phyloP scores from a whole-genome alignment of 1,140 invertebrate species.

The Schlechtendalia chinensis region DNA sequence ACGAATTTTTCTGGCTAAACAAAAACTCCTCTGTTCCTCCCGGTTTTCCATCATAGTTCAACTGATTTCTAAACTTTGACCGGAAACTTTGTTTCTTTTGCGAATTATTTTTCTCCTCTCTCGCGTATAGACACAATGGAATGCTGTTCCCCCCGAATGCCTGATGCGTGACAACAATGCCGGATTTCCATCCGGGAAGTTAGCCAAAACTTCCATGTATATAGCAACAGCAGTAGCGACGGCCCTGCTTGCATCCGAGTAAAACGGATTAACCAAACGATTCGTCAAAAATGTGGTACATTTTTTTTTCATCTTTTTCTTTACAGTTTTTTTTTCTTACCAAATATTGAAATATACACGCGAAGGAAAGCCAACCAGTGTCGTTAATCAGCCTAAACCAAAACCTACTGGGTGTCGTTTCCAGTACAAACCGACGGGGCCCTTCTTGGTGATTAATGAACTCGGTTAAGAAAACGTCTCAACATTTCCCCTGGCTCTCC shows the following conservation, averaged over 20 bases:
- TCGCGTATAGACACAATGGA: not conserved
- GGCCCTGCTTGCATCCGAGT: not conserved
- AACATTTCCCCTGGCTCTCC: not conserved
- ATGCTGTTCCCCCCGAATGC: conserved; percentile 34
- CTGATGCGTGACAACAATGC: conserved; percentile 40
- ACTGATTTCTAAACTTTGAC: conserved; percentile 44
- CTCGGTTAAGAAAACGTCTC: conserved; percentile 8
- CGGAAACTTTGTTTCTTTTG: conserved; percentile 36
- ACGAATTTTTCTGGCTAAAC: not conserved
- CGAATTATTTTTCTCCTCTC: conserved; percentile 22
- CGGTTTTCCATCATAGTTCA: conserved; percentile 14
- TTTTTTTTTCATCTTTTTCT: not conserved
- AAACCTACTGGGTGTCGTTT: conserved; percentile 47
- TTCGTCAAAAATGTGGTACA: conserved; percentile 23
- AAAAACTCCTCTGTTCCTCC: conserved; percentile 3
- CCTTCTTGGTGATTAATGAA: conserved; percentile 34
- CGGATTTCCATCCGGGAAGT: conserved; percentile 35
- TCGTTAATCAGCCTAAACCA: conserved; percentile 40
- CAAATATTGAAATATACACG: not conserved
- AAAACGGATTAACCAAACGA: conserved; percentile 27
- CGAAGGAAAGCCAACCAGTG: not conserved
- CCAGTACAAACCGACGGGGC: conserved; percentile 26
- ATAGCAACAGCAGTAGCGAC: no score
- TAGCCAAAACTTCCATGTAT: conserved; percentile 13
- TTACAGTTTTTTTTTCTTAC: not conserved